These are phyloP conservation scores for Dinomys branickii DNA, from an alignment of 2,113 vertebrate species.

Conservation along the genomic window DNA sequence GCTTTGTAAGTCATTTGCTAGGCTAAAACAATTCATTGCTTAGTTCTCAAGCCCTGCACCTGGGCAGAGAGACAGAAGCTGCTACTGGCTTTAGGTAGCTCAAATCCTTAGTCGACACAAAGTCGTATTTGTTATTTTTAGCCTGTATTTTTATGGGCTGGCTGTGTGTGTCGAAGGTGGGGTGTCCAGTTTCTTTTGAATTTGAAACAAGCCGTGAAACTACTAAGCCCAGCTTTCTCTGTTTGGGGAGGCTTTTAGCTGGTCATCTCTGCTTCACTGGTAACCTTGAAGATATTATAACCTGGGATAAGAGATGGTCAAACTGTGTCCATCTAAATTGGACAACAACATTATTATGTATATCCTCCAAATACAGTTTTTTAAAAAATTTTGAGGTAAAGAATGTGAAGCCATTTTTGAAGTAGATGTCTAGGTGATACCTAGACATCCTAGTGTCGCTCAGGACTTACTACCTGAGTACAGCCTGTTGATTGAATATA, in stretches of 20 bases:
- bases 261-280: not conserved
- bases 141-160: not conserved
- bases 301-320: not conserved
- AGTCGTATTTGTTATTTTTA: not conserved
- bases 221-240: not conserved
- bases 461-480: not conserved
- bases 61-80: not conserved
- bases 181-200: not conserved
- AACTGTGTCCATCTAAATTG: not conserved
- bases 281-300: conserved; percentile 8
- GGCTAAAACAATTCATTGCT: conserved; percentile 29
- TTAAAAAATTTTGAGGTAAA: not conserved
- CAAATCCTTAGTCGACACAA: conserved; percentile 11
- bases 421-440: not conserved
- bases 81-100: conserved; percentile 1
- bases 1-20: conserved; percentile 55
- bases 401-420: not conserved
- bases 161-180: not conserved
- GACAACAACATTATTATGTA: not conserved
- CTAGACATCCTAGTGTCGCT: not conserved
- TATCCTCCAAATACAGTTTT: not conserved
- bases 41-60: conserved; percentile 27
- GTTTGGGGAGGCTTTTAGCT: not conserved
- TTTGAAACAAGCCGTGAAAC: not conserved
- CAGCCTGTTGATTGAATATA: not conserved